Base-by-base conservation (phyloP, 2,888 invertebrate species). In the Drosophila cracens region DNA sequence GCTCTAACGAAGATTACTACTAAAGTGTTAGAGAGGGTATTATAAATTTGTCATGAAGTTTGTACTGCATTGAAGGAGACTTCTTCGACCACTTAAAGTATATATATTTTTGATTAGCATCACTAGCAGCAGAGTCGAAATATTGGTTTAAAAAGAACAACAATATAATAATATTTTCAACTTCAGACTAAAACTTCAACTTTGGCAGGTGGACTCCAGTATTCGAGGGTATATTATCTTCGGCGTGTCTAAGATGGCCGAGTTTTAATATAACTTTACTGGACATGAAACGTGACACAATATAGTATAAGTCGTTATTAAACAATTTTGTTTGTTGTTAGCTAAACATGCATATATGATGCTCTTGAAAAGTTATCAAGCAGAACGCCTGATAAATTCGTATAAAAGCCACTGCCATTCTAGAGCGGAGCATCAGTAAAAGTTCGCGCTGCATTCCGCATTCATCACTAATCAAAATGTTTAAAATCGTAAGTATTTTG, bases 401-500 rank as follows among this genome's bases (percentile, higher is more conserved):
- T 56, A 56, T 56, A 57, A 57, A 57, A 57, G 31, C 0, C 31
- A 1, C 16, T 11, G 40, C 11, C 31, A 21, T n/a, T 31, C 40
- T 31, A 1, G 16, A 57, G 16, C 16, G 5, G 31, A 43, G 31
- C 31, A 57, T 57, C 57, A 57, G 57, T 57, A 21, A 6, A 43
- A 31, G 10, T 16, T 43, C 21, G 16, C 11, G 6, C 27, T 38
- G 7, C 40, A 56, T 40, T 54, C 13, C 4, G 11, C 40, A 31
- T 31, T 21, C 11, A 4, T 21, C 31, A 21, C 40, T n/a, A 56
- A 53, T 33, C 16, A 57, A 57, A 43, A 57, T 57, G 57, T 43
- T 43, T 18, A 57, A 57, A 31, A 57, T 43, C 21, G 57, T 57
- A 31, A 57, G 56, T 40, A 3, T 18, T 49, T 10, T 29, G 29